A percentile compares a stretch with the other conserved stretches of the same genome.
Conservation (phyloP, 2,888 invertebrate species). For the Melikaiella ostensackeni region DNA sequence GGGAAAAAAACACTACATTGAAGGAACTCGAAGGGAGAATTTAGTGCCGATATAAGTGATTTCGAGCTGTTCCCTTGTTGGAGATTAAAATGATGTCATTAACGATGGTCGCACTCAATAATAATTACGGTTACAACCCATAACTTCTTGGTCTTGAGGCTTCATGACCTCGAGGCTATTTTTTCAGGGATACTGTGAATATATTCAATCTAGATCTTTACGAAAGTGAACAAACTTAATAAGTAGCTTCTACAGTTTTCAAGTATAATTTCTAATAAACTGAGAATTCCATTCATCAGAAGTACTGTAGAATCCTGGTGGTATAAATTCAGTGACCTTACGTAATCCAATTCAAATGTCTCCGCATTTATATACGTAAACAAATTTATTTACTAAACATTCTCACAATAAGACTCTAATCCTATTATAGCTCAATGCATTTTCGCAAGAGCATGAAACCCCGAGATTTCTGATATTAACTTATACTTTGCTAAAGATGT, state of each 20-base stretch:
- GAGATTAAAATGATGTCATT: background rate
- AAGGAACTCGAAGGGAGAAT: background rate
- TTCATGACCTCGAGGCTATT: background rate
- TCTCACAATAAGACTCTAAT: background rate
- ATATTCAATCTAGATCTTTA: background rate
- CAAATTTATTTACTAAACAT: conserved; percentile 14
- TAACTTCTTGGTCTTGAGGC: background rate
- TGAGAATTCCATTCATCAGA: background rate
- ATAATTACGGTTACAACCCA: background rate
- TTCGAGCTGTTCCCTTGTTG: background rate
- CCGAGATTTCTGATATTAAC: background rate
- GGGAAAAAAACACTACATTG: no score
- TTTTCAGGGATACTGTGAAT: background rate
- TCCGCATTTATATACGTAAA: background rate
- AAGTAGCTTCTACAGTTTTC: no score
- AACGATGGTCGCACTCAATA: background rate
- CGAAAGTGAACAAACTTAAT: no score
- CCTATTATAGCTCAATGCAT: conserved; percentile 16
- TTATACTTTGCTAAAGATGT: background rate
- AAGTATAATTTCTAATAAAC: no score
- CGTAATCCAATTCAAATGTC: background rate
- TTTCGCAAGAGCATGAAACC: conserved; percentile 10
- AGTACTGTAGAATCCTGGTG: background rate
- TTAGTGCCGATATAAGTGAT: background rate
- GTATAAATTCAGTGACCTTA: background rate